A percentile compares a stretch with the other conserved stretches of the same genome.
Conservation (phyloP, 2,113 vertebrate genomes). For the Macroglossus sobrinus region DNA sequence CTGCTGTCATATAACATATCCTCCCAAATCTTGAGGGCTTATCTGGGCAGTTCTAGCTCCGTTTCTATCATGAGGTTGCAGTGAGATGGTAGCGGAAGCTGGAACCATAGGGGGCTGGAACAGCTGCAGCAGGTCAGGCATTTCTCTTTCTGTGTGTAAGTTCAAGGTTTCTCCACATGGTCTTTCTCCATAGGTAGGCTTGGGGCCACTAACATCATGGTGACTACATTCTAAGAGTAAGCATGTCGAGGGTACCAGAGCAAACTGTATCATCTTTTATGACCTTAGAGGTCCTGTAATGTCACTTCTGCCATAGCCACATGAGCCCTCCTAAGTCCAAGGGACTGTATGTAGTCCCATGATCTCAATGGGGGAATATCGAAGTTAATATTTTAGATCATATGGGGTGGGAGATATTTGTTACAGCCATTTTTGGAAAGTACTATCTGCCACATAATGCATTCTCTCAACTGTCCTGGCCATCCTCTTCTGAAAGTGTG, state of each 20-base stretch:
- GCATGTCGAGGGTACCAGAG: not conserved
- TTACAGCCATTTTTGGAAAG: not conserved
- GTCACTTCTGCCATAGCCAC: not conserved
- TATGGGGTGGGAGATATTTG: not conserved
- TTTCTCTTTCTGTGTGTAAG: not conserved
- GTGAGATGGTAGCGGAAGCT: not conserved
- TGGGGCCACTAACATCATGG: not conserved
- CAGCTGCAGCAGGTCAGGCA: not conserved
- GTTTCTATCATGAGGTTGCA: not conserved
- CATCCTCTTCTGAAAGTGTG: not conserved
- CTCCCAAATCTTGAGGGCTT: not conserved
- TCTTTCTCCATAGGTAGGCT: not conserved
- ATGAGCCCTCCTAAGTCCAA: not conserved
- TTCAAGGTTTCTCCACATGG: not conserved
- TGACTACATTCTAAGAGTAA: not conserved
- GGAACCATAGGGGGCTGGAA: accelerated
- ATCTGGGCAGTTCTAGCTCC: not conserved
- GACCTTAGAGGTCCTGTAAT: not conserved
- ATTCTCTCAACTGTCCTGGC: not conserved
- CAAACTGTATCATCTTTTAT: not conserved
- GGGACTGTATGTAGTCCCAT: not conserved
- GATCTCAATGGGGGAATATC: not conserved
- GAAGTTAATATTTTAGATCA: not conserved
- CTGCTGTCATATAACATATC: not conserved
- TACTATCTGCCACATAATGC: not conserved